Conservation (phyloP, 2,888 invertebrate genomes). For the Hartigia nigra region DNA sequence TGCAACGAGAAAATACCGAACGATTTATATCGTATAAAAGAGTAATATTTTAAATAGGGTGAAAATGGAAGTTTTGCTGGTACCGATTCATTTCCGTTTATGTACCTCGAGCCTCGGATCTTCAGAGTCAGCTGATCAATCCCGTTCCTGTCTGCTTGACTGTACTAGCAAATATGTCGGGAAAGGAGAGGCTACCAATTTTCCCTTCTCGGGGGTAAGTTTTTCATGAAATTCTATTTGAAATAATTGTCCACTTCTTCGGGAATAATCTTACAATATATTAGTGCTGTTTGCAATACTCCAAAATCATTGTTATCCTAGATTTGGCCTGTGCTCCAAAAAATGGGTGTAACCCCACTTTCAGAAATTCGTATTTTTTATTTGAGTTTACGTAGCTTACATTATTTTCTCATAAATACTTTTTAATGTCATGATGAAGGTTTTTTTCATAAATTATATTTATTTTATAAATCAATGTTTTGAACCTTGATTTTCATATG, state of each 20-base stretch:
- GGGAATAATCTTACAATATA: neutral
- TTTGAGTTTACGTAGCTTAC: neutral
- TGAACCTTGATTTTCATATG: neutral
- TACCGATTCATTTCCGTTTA: neutral
- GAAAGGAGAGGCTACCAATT: slow-evolving; percentile 88
- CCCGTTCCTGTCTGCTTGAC: slow-evolving; percentile 55
- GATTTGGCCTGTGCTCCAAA: slow-evolving; percentile 23
- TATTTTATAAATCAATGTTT: neutral
- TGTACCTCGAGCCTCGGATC: slow-evolving; percentile 39
- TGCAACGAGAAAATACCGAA: neutral
- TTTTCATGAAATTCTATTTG: slow-evolving; percentile 23
- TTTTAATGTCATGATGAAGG: neutral
- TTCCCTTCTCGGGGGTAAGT: slow-evolving; percentile 96
- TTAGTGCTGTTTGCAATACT: neutral
- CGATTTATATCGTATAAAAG: neutral
- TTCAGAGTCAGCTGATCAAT: slow-evolving; percentile 63
- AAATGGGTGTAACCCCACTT: slow-evolving; percentile 61
- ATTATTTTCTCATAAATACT: slow-evolving; percentile 1
- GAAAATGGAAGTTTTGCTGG: neutral
- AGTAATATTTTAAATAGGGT: neutral
- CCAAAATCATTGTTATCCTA: neutral
- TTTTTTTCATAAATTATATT: neutral
- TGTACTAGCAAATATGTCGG: slow-evolving; percentile 76
- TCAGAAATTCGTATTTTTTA: slow-evolving; percentile 10
- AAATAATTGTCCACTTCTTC: neutral